A percentile compares a stretch with the other conserved stretches of the same genome.
Evolutionary conservation across 2,888 invertebrate genomes (phyloP).

Genomic region (Acholoe squamosa): DNA sequence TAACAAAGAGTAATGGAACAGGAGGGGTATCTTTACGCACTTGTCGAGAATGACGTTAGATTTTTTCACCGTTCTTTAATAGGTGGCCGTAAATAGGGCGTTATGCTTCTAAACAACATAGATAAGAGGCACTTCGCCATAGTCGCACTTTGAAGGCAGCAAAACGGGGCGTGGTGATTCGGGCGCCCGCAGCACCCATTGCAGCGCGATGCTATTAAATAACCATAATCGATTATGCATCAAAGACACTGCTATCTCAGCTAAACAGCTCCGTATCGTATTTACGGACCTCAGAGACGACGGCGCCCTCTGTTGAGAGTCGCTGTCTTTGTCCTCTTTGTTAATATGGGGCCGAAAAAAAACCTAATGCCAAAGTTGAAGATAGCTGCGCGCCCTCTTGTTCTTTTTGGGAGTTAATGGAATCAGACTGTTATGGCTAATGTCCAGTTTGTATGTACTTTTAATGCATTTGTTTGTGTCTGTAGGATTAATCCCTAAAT

Average conservation of each 20-base stretch:
- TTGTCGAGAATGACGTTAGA: no score
- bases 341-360: background rate
- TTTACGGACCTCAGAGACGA: slow-evolving; percentile 10
- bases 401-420: slow-evolving; percentile 22
- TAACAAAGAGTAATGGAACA: no score
- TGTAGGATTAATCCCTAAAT: background rate
- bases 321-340: slow-evolving; percentile 17
- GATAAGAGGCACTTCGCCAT: background rate
- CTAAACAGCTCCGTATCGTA: slow-evolving; percentile 50
- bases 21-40: no score
- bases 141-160: slow-evolving; percentile 32
- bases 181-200: background rate
- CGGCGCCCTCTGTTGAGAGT: background rate
- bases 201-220: slow-evolving; percentile 37
- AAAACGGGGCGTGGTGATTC: slow-evolving; percentile 24
- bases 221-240: slow-evolving; percentile 59
- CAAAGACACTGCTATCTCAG: slow-evolving; percentile 48
- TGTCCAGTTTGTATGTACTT: background rate
- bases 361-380: background rate
- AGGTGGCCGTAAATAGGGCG: background rate
- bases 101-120: slow-evolving; percentile 5
- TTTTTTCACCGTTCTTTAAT: background rate
- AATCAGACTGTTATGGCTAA: background rate
- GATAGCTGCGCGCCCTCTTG: background rate
- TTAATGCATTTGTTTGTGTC: background rate